phyloP scores from a whole-genome alignment of 2,888 invertebrate genomes.

The Lepidonotus clava region DNA sequence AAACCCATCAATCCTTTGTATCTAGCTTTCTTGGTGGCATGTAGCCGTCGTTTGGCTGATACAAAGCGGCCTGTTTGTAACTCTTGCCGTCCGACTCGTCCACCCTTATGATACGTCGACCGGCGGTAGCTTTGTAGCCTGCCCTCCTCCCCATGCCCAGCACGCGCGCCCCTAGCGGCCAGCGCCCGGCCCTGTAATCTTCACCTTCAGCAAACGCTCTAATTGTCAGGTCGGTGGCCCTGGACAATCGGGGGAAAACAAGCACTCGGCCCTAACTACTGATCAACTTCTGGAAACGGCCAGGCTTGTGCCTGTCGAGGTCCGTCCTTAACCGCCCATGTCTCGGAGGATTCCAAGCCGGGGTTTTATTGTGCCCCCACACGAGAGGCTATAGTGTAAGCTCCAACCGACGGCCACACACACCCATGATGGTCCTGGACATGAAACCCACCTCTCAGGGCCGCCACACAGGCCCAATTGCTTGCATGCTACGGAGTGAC shows the following conservation, averaged over 20 bases:
- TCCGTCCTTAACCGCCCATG: background rate
- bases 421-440: background rate
- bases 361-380: background rate
- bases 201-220: background rate
- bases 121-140: too few relatives aligned
- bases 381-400: background rate
- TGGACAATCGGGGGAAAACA: background rate
- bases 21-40: too few relatives aligned
- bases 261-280: slow-evolving; percentile 1
- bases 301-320: background rate
- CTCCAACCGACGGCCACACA: background rate
- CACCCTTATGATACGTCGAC: background rate
- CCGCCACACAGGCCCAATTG: too few relatives aligned
- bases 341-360: background rate
- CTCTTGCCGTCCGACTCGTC: background rate
- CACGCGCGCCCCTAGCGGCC: background rate
- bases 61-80: too few relatives aligned
- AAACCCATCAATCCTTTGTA: too few relatives aligned
- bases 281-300: background rate
- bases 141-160: too few relatives aligned
- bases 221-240: background rate
- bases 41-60: too few relatives aligned
- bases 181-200: slow-evolving; percentile 26
- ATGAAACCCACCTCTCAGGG: background rate
- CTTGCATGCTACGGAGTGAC: too few relatives aligned